Evolutionary conservation across 2,888 invertebrate genomes (phyloP).

Genomic region (Chalcosyrphus nemorum): DNA sequence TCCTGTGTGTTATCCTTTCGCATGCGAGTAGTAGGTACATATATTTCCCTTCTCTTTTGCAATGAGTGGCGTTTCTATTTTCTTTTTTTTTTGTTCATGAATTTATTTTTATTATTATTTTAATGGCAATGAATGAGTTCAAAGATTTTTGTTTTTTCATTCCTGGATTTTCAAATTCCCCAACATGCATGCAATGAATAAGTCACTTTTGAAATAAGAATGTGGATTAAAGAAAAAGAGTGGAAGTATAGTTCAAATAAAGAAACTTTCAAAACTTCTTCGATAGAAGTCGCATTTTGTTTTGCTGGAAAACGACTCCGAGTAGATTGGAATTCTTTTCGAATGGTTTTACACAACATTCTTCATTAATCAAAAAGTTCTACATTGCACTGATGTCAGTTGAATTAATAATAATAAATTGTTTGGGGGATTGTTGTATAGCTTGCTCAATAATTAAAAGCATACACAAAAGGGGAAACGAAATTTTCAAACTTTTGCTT

Average conservation of each 20-base stretch:
- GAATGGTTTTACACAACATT: conserved; percentile 15
- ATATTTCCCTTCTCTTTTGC: background rate
- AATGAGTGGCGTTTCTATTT: background rate
- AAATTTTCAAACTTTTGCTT: background rate
- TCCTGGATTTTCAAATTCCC: too few species aligned
- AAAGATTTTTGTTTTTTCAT: background rate
- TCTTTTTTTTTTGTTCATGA: background rate
- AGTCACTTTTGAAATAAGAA: background rate
- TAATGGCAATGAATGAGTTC: background rate
- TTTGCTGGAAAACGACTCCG: conserved; percentile 17
- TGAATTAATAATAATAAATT: conserved; percentile 42
- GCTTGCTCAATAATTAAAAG: conserved; percentile 24
- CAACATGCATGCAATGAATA: background rate
- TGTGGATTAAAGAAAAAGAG: background rate
- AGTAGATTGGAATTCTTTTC: conserved; percentile 24
- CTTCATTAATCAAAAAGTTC: conserved; percentile 60
- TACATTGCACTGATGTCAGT: conserved; percentile 21
- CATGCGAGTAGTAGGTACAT: background rate
- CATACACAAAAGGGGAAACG: background rate
- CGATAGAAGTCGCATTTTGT: background rate
- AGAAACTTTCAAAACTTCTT: conserved; percentile 18
- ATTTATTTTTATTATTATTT: conserved; percentile 16
- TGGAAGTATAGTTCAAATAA: background rate
- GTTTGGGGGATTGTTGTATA: conserved; percentile 9
- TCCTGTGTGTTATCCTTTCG: conserved; percentile 36